A percentile compares a stretch with the other conserved stretches of the same genome.
phyloP scores from a whole-genome alignment of 1,140 invertebrate genomes.

The Pogonognathellus flavescens region DNA sequence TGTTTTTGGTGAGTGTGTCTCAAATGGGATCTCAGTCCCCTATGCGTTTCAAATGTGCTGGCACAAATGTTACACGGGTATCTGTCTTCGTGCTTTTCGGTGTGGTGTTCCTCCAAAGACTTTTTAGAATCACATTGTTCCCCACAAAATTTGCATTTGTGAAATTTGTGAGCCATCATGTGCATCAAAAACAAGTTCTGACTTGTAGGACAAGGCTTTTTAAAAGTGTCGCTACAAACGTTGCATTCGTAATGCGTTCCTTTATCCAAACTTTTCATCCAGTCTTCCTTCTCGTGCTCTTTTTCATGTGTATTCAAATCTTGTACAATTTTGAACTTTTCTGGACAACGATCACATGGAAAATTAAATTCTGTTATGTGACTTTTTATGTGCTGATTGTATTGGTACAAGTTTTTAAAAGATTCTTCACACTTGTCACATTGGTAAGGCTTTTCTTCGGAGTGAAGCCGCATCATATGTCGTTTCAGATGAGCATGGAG shows the following conservation, averaged over 20 bases:
- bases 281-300: background rate
- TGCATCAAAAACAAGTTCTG: background rate
- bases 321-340: background rate
- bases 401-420: background rate
- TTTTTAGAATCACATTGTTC: background rate
- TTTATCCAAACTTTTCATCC: background rate
- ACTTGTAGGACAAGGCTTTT: background rate
- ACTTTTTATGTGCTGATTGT: background rate
- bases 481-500: no score
- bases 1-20: background rate
- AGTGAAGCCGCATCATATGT: background rate
- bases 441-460: background rate
- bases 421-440: background rate
- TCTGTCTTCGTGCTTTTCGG: background rate
- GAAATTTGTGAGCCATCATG: background rate
- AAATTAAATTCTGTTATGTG: background rate
- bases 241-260: background rate
- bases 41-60: background rate
- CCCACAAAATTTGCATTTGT: background rate
- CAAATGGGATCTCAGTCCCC: background rate
- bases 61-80: background rate
- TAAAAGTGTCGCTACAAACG: background rate
- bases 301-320: background rate
- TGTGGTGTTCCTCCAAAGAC: background rate
- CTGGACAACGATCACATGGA: background rate